Evolutionary conservation across 2,888 invertebrate species (phyloP).

Genomic region (Diarsia brunnea): DNA sequence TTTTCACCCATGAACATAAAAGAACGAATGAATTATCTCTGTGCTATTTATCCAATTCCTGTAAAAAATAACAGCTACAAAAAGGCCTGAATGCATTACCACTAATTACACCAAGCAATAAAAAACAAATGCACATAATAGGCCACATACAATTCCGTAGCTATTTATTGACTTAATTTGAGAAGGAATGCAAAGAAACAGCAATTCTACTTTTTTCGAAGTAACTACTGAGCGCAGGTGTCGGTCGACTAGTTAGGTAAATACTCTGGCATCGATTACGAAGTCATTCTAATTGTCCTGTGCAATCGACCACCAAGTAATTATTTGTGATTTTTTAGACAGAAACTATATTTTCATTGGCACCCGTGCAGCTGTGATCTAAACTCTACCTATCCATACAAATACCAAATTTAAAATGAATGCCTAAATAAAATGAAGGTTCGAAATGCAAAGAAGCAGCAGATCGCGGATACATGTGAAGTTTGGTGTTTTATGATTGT

Average conservation of each 20-base stretch:
- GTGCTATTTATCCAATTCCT: not conserved
- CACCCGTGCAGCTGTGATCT: not conserved
- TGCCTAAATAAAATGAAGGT: not conserved
- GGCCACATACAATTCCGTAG: not conserved
- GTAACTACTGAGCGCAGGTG: slow-evolving; percentile 7
- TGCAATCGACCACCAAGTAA: not conserved
- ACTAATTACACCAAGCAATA: not conserved
- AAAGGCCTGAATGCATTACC: not conserved
- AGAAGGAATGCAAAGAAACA: not conserved
- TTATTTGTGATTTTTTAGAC: slow-evolving; percentile 1
- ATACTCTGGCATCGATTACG: slow-evolving; percentile 15
- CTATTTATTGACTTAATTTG: slow-evolving; percentile 13
- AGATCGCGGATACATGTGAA: too few species aligned
- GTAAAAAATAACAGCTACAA: not conserved
- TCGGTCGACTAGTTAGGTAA: not conserved
- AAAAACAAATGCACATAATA: not conserved
- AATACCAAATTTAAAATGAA: not conserved
- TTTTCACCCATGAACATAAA: not conserved
- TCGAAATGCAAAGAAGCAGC: too few species aligned
- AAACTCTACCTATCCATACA: not conserved
- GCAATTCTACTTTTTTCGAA: not conserved
- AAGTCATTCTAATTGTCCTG: slow-evolving; percentile 16
- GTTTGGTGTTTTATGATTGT: too few species aligned
- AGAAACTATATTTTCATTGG: not conserved
- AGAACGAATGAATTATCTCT: not conserved